Evolutionary conservation across 1,140 invertebrate genomes (phyloP), one percentile per base, ranked within the genome.

Genomic region (Drosophila erecta): DNA sequence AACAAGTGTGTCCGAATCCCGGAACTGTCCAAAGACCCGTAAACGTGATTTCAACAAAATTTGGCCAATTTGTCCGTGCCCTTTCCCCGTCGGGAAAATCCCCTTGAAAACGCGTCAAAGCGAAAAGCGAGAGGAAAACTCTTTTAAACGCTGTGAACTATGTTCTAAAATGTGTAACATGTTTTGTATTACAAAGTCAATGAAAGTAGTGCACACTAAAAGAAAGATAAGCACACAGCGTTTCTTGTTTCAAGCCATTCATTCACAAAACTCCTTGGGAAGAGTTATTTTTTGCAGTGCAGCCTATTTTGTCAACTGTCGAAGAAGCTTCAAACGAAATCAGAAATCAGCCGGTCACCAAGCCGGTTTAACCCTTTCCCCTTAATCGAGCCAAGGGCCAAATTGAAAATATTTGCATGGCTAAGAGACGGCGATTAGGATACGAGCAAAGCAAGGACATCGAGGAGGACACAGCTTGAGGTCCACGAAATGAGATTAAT

Each of bases 401-500:
- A 77, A 70, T 61, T 77, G 73, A 89, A 89, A 84, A 84, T 77
- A 89, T 89, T 89, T 89, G 73, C 79, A 64, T 84, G 84, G 76
- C 71, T 87, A 87, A 87, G 84, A 79, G 84, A 80, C 53, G 66
- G 71, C 79, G 83, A 89, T 89, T 87, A 81, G 76, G 50, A 33
- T 76, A 71, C 44, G 24, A 27, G 47, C 51, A 56, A 53, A 17
- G 17, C 17, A 4, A 24, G 46, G 38, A 44, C 46, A 17, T 44
- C 38, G 40, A 11, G 17, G 15, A 40, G 33, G 22, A 69, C 67
- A 17, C 66, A 59, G 67, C 66, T 56, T 66, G 67, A 84, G 55
- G 61, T 83, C 76, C 72, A 71, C 76, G 84, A 89, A 85, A 80
- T 80, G 59, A 80, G 84, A 89, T 89, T 89, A 89, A 89, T 89